Evolutionary conservation across 2,797 vertebrate genomes (phyloP), one percentile per base, ranked within the genome.

Genomic region (Alectoris magna): DNA sequence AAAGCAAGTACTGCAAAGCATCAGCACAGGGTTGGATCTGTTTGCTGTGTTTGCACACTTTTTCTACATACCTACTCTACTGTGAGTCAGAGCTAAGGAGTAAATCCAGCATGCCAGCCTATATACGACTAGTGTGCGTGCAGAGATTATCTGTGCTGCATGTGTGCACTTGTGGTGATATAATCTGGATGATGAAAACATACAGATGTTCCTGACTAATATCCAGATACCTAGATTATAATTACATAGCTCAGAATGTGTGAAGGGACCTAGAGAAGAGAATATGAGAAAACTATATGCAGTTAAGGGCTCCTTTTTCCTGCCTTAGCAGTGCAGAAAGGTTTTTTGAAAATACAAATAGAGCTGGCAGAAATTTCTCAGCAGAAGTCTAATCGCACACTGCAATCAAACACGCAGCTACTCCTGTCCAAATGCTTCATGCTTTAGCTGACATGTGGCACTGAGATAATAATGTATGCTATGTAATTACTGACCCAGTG

Each of bases 401-500:
- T 76, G 41, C 53, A 76, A 51, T 74, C 64, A 88, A 71, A 58
- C 79, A 58, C 48, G 49, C 22, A 72, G 19, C 51, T 74, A 38
- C 24, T 85, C 39, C 63, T 46, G 67, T 79, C 58, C 51, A 70
- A 70, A 73, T 0, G 5, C 38, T 91, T 70, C 59, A 48, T 62
- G 76, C 67, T 60, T 79, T 64, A 64, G 88, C 49, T 88, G 79
- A 43, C 56, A 49, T 34, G 80, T 68, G 87, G 62, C 85, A 71
- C 56, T 8, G 18, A 90, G 53, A 29, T 95, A 76, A 95, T 58
- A 78, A 95, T 58, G 7, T 34, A 77, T 73, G 56, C 71, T 63
- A 5, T 56, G 38, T 72, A 92, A 83, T 82, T 91, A 80, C 21
- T n/a, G 39, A 91, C 68, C 87, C 90, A 91, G 90, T 21, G 19